phyloP scores from a whole-genome alignment of 2,113 vertebrate species.

The Sorex araneus region DNA sequence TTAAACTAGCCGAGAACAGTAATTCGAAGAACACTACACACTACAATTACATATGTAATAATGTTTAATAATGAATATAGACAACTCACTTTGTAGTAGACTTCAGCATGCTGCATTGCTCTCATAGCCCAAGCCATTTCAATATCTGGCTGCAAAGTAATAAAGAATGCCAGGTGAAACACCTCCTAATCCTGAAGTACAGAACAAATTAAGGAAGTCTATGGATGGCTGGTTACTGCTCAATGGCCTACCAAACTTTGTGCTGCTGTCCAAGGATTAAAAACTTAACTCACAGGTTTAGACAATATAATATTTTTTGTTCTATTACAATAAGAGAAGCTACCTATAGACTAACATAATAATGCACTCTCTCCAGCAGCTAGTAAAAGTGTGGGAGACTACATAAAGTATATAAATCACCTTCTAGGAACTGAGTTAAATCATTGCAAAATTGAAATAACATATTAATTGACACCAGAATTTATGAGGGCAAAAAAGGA shows the following conservation, averaged over 20 bases:
- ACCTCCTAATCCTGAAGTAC: not conserved
- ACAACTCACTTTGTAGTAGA: constrained; percentile 93
- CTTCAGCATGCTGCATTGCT: constrained; percentile 95
- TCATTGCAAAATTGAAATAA: constrained; percentile 46
- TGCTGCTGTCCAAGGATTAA: constrained; percentile 42
- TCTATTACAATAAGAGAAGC: constrained; percentile 35
- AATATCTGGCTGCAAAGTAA: constrained; percentile 90
- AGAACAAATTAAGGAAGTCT: constrained; percentile 38
- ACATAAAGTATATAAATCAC: not conserved
- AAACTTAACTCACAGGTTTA: constrained; percentile 34
- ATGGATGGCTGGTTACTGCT: constrained; percentile 29
- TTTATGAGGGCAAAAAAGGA: constrained; percentile 44
- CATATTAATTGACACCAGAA: not conserved
- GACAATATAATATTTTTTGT: constrained; percentile 27
- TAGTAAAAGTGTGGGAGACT: constrained; percentile 45
- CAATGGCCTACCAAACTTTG: constrained; percentile 15
- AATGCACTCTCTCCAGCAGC: constrained; percentile 2
- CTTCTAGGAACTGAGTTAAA: constrained; percentile 41
- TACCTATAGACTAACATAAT: constrained; percentile 41
- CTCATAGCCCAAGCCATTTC: constrained; percentile 96
- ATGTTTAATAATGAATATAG: constrained; percentile 42
- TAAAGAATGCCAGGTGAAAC: constrained; percentile 18
- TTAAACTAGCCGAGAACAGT: constrained; percentile 48
- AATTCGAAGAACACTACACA: constrained; percentile 32
- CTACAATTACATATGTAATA: constrained; percentile 36